Evolutionary conservation across 2,113 vertebrate genomes (phyloP).

Genomic region (Elephantulus edwardii): DNA sequence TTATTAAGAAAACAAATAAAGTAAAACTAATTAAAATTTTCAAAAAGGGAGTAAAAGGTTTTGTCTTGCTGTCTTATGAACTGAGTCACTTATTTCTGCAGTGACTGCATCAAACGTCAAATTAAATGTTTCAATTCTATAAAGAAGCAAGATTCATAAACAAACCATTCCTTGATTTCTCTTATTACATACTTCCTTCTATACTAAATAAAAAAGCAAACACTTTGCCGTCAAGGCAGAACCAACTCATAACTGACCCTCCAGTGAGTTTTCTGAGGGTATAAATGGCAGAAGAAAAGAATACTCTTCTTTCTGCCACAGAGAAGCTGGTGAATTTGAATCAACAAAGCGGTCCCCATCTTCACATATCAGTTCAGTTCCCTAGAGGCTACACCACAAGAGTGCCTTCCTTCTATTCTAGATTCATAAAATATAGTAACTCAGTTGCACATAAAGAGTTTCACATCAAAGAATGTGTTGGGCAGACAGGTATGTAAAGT

Average conservation of each 20-base stretch:
- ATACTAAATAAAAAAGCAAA: not conserved
- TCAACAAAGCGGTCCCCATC: too few relatives aligned
- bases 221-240: too few relatives aligned
- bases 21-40: not conserved
- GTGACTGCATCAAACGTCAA: not conserved
- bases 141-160: constrained; percentile 12
- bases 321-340: too few relatives aligned
- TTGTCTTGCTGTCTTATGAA: constrained; percentile 15
- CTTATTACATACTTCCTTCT: not conserved
- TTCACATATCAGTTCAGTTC: too few relatives aligned
- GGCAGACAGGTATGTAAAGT: not conserved
- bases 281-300: too few relatives aligned
- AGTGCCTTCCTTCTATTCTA: too few relatives aligned
- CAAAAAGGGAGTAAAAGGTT: not conserved
- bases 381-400: too few relatives aligned
- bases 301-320: too few relatives aligned
- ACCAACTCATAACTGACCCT: too few relatives aligned
- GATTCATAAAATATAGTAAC: too few relatives aligned
- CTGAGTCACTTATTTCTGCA: not conserved
- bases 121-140: not conserved
- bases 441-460: not conserved
- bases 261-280: too few relatives aligned
- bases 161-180: not conserved
- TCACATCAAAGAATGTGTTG: not conserved
- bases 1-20: too few relatives aligned